Evolutionary conservation across 2,888 invertebrate genomes (phyloP).

Genomic region (Aleiodes testaceus): DNA sequence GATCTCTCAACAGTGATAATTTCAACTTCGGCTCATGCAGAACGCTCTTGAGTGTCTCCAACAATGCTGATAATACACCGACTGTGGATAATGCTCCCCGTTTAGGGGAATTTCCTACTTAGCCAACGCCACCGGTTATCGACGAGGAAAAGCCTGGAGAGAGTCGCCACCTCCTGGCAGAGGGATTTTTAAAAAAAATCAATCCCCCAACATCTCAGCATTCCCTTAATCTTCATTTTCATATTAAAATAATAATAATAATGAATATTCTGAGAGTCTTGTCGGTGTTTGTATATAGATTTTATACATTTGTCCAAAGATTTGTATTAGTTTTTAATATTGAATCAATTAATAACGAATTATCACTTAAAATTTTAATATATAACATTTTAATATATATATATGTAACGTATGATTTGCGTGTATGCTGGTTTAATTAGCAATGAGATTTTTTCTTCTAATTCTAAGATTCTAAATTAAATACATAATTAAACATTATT

Average conservation of each 20-base stretch:
- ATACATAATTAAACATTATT: slow-evolving; percentile 6
- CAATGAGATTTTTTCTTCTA: slow-evolving; percentile 72
- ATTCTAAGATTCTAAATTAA: slow-evolving; percentile 68
- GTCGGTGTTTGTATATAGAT: slow-evolving; percentile 55
- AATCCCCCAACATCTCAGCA: slow-evolving; percentile 1
- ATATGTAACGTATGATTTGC: background rate
- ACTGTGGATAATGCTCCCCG: background rate
- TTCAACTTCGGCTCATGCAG: slow-evolving; percentile 70
- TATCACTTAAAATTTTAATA: slow-evolving; percentile 51
- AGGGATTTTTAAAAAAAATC: background rate
- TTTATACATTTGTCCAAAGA: slow-evolving; percentile 59
- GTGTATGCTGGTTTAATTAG: slow-evolving; percentile 74
- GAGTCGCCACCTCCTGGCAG: slow-evolving; percentile 55
- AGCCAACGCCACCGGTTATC: slow-evolving; percentile 1
- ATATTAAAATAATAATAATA: background rate
- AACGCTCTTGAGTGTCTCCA: slow-evolving; percentile 57
- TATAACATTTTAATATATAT: slow-evolving; percentile 25
- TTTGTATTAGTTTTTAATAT: slow-evolving; percentile 51
- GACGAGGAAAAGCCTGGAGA: slow-evolving; percentile 11
- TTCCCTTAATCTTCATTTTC: slow-evolving; percentile 19
- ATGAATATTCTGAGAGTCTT: background rate
- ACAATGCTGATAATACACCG: slow-evolving; percentile 15
- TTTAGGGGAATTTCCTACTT: background rate
- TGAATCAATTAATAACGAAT: slow-evolving; percentile 37
- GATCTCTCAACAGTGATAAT: slow-evolving; percentile 74